Percentiles rank a stretch among this genome's conserved stretches.
These are phyloP conservation scores for Chionodraco myersi DNA, from an alignment of 2,113 vertebrate genomes.

Conservation along the genomic window DNA sequence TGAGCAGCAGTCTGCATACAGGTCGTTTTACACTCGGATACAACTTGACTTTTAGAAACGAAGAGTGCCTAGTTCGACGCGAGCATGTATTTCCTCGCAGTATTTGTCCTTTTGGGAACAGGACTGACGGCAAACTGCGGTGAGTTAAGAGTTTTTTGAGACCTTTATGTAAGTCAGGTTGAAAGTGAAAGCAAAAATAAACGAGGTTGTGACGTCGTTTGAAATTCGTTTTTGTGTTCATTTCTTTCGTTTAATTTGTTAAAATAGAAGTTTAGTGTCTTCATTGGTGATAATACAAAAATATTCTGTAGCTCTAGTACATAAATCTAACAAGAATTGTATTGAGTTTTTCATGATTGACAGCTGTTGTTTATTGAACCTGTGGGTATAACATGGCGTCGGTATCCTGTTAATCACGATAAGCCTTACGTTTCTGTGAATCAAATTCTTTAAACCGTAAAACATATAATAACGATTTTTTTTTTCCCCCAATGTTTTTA, in stretches of 20 bases:
- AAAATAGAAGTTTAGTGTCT: accelerated
- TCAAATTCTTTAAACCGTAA: neutral
- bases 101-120: conserved; percentile 18
- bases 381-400: neutral
- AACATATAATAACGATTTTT: neutral
- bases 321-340: neutral
- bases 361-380: neutral
- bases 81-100: accelerated
- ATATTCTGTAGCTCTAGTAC: no score
- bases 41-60: accelerated
- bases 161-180: accelerated
- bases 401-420: neutral
- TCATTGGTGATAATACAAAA: neutral
- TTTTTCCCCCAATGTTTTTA: no score
- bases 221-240: accelerated
- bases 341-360: no score
- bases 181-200: conserved; percentile 49
- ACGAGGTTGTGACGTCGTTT: neutral
- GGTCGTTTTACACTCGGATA: accelerated
- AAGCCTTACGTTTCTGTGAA: no score
- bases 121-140: conserved; percentile 8
- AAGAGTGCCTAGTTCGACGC: accelerated
- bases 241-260: no score
- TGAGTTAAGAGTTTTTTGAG: neutral
- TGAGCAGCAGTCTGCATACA: neutral